Base-by-base conservation (phyloP, 2,113 vertebrate genomes). In the Hemichromis elongatus region DNA sequence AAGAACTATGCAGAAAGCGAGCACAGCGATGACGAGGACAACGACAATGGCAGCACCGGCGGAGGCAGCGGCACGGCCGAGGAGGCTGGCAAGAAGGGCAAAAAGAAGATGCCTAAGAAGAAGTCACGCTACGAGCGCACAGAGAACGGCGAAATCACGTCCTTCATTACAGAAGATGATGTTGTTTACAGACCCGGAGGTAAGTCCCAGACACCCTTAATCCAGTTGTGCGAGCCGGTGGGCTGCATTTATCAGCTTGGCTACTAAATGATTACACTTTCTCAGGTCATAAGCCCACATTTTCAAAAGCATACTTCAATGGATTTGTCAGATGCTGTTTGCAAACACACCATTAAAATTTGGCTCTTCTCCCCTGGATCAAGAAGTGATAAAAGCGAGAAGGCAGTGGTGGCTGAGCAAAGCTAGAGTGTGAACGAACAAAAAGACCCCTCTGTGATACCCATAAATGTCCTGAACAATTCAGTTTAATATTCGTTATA, bases 1-100 rank as follows among this genome's bases (percentile, higher is more conserved):
- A 99, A 98, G 94, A 99, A 99, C 94, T 99, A 99, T 11, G 98
- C 98, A 0, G 98, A 99, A 92, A 99, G 98, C 1, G 98, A 99
- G n/a, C 98, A 99, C 91, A 99, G 98, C 1, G 98, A 99, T 26
- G 98, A 99, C 0, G 98, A 99, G 88, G 98, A 99, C 95, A 98
- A 98, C 10, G 98, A 99, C 89, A 98, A 98, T 73, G 97, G 97
- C 75, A 96, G 97, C 18, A 96, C 96, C 1, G 92, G 94, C 1
- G 94, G 89, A 19, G 94, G 92, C 61, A 93, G 87, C 30, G 94
- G 94, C 89, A 97, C 97, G 45, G 95, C 97, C 0, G 98, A 99
- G 96, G 98, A 99, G 90, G 96, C 96, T 63, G 96, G 96, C 0
- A 99, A 99, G 94, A 99, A 99, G 78, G 97, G 96, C 94, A 99